phyloP scores from a whole-genome alignment of 2,888 invertebrate species.

The Noctua comes region DNA sequence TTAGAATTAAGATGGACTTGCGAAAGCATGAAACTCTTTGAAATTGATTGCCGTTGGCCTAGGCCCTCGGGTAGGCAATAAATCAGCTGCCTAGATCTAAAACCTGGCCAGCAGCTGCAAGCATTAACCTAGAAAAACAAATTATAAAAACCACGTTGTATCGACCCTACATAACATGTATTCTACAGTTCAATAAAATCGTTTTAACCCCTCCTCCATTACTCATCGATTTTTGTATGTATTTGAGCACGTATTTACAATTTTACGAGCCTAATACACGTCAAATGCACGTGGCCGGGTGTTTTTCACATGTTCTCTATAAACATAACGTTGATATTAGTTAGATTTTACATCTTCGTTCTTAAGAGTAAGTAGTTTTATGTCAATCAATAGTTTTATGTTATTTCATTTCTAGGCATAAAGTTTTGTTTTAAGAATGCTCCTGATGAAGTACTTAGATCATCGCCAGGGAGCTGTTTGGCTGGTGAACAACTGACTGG shows the following conservation, averaged over 20 bases:
- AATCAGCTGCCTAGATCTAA: not conserved
- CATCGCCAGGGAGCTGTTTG: not conserved
- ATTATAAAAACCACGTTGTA: conserved; percentile 29
- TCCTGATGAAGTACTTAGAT: not conserved
- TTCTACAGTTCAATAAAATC: conserved; percentile 31
- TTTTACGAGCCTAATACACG: conserved; percentile 43
- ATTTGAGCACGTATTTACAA: conserved; percentile 47
- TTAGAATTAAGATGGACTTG: not conserved
- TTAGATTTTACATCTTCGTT: not conserved
- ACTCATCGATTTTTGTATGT: conserved; percentile 40
- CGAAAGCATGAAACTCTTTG: not conserved
- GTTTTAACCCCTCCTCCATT: conserved; percentile 21
- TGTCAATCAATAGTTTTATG: not conserved
- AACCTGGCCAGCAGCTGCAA: not conserved
- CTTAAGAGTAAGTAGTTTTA: not conserved
- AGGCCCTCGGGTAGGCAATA: not conserved
- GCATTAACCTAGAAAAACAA: not conserved
- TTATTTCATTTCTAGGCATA: conserved; percentile 1
- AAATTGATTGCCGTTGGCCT: not conserved
- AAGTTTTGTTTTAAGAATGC: not conserved
- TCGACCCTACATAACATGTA: conserved; percentile 5
- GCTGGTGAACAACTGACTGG: not conserved
- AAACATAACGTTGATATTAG: not conserved
- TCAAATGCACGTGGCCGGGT: conserved; percentile 24
- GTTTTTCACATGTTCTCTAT: conserved; percentile 21